Conservation (phyloP, 2,888 invertebrate genomes). For the Agriotes lineatus region DNA sequence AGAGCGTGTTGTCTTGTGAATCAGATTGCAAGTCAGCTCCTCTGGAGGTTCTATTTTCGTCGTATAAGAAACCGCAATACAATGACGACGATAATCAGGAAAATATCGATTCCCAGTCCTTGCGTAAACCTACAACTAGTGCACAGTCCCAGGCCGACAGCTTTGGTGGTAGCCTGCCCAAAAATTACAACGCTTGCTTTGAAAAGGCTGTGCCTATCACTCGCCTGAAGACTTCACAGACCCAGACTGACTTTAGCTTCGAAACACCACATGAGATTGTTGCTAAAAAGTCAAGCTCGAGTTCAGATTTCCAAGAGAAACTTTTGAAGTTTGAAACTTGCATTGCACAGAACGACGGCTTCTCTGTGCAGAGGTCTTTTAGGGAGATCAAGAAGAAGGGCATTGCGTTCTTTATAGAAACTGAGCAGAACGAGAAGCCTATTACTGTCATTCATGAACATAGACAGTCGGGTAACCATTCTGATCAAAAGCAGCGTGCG, state of each 20-base stretch:
- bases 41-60: slow-evolving; percentile 76
- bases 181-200: slow-evolving; percentile 48
- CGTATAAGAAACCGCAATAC: slow-evolving; percentile 31
- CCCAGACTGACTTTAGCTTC: slow-evolving; percentile 62
- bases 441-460: not conserved
- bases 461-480: not conserved
- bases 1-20: slow-evolving; percentile 85
- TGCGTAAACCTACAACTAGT: slow-evolving; percentile 11
- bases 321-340: slow-evolving; percentile 62
- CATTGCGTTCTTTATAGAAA: slow-evolving; percentile 62
- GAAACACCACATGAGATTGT: slow-evolving; percentile 58
- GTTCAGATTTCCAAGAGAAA: slow-evolving; percentile 63
- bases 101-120: not conserved
- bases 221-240: slow-evolving; percentile 59
- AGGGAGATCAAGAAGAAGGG: slow-evolving; percentile 51
- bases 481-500: not conserved
- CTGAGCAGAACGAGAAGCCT: slow-evolving; percentile 41
- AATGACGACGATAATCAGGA: not conserved
- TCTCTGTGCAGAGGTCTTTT: slow-evolving; percentile 29
- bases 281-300: slow-evolving; percentile 58
- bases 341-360: slow-evolving; percentile 52
- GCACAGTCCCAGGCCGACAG: slow-evolving; percentile 33
- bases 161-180: slow-evolving; percentile 55
- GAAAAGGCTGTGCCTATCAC: slow-evolving; percentile 1
- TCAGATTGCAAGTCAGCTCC: slow-evolving; percentile 84